A percentile compares a stretch with the other conserved stretches of the same genome.
Evolutionary conservation across 2,113 vertebrate species (phyloP).

Genomic region (Hypocryptadius cinnamomeus): DNA sequence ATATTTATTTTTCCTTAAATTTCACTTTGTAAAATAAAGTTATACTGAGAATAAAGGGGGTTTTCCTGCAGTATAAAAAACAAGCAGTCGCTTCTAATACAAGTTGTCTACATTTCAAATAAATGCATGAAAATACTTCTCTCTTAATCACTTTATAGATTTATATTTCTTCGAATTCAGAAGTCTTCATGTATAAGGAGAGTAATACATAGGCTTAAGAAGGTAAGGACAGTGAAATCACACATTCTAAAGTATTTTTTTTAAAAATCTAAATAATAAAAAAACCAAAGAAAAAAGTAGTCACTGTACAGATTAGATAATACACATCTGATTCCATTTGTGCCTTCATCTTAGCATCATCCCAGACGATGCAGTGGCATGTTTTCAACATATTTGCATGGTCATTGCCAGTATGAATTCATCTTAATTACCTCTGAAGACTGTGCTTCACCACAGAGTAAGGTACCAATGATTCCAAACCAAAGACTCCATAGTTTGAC

Average conservation of each 20-base stretch:
- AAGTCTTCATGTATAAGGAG: neutral
- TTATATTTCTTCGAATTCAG: neutral
- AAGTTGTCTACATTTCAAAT: neutral
- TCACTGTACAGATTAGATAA: neutral
- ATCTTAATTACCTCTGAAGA: neutral
- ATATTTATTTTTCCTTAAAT: neutral
- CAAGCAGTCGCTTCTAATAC: neutral
- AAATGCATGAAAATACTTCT: neutral
- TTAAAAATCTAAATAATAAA: neutral
- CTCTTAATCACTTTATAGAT: neutral
- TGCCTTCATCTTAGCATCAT: neutral
- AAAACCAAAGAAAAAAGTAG: accelerated
- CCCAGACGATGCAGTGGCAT: neutral
- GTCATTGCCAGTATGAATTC: neutral
- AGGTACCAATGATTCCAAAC: neutral
- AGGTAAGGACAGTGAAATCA: neutral
- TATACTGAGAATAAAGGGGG: neutral
- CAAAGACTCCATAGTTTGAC: neutral
- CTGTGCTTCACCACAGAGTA: neutral
- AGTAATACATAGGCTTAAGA: neutral
- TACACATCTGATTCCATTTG: neutral
- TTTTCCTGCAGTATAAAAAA: neutral
- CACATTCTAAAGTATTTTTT: neutral
- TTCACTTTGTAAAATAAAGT: neutral
- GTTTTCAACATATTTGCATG: neutral